These are phyloP conservation scores for Andrena marginata DNA, from an alignment of 2,888 invertebrate genomes.

Conservation along the genomic window DNA sequence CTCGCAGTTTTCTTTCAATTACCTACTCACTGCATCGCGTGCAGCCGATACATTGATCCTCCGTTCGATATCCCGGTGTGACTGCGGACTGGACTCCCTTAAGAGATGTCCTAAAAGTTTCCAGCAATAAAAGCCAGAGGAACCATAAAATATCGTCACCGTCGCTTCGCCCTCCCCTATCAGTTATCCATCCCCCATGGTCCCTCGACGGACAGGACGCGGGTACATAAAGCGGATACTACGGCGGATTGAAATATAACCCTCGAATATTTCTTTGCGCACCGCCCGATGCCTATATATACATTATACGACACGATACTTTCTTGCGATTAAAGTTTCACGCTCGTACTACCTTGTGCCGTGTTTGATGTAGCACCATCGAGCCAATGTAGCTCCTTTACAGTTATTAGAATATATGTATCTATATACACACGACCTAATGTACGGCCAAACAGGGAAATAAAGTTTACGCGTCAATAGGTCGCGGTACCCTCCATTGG, in stretches of 20 bases:
- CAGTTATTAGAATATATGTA: constrained; percentile 54
- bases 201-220: constrained; percentile 64
- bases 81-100: constrained; percentile 66
- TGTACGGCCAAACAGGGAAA: constrained; percentile 10
- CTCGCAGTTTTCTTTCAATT: constrained; percentile 20
- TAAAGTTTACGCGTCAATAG: constrained; percentile 34
- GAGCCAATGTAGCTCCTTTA: neutral
- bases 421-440: neutral
- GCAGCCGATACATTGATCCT: neutral
- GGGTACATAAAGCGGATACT: constrained; percentile 68
- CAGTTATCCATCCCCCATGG: constrained; percentile 68
- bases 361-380: constrained; percentile 41
- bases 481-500: neutral
- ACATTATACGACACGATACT: constrained; percentile 48
- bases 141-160: constrained; percentile 69
- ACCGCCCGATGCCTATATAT: constrained; percentile 46
- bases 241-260: constrained; percentile 73
- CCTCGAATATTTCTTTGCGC: constrained; percentile 69
- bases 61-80: constrained; percentile 43
- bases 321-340: constrained; percentile 67
- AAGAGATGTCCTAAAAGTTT: constrained; percentile 74
- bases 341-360: constrained; percentile 28
- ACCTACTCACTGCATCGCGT: constrained; percentile 19
- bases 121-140: constrained; percentile 68
- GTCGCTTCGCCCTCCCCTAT: constrained; percentile 51